Evolutionary conservation across 2,888 invertebrate genomes (phyloP).

Genomic region (Ligdia adustata): DNA sequence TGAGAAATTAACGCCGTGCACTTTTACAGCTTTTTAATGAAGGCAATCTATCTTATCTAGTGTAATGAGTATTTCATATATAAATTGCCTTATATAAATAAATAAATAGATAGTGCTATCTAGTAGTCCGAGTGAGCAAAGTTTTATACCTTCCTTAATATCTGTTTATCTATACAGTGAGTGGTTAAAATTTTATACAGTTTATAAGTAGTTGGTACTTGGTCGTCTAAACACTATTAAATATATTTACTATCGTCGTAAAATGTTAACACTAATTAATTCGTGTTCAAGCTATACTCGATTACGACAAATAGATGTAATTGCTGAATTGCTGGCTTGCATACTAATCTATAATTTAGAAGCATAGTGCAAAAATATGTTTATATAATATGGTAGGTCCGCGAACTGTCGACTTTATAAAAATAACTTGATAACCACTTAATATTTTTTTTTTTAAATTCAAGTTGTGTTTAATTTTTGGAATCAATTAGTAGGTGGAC

Average conservation of each 20-base stretch:
- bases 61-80: neutral
- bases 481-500: too few relatives aligned
- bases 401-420: too few relatives aligned
- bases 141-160: neutral
- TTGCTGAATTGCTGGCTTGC: conserved; percentile 21
- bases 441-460: too few relatives aligned
- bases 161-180: neutral
- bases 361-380: neutral
- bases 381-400: too few relatives aligned
- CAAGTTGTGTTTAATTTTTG: too few relatives aligned
- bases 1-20: too few relatives aligned
- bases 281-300: conserved; percentile 21
- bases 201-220: neutral
- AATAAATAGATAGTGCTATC: neutral
- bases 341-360: conserved; percentile 9
- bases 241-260: conserved; percentile 14
- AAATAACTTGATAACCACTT: too few relatives aligned
- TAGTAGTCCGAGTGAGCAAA: neutral
- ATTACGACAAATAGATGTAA: conserved; percentile 23
- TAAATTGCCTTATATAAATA: neutral
- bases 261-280: conserved; percentile 27
- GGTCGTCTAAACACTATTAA: conserved; percentile 7
- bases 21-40: too few relatives aligned
- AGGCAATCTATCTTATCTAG: neutral
- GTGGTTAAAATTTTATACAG: conserved; percentile 6